These are phyloP conservation scores for Colius striatus DNA, from an alignment of 2,113 vertebrate genomes.

Conservation along the genomic window DNA sequence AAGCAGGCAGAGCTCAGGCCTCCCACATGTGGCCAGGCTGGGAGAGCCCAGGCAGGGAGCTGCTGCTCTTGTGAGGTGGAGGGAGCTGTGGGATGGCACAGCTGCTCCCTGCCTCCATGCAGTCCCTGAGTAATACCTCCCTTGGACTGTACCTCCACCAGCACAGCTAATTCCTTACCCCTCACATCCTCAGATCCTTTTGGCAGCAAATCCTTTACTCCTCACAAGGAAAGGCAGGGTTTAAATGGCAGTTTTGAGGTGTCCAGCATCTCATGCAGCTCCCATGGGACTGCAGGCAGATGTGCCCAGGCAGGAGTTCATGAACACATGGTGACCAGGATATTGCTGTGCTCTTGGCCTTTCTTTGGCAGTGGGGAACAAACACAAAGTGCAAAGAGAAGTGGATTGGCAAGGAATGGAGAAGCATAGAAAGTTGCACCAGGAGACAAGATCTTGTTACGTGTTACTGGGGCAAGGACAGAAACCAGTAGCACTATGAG, in stretches of 20 bases:
- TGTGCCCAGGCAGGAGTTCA: not conserved
- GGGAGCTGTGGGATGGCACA: not conserved
- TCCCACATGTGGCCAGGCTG: no score
- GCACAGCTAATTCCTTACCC: not conserved
- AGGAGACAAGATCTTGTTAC: not conserved
- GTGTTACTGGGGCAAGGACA: not conserved
- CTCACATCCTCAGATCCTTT: no score
- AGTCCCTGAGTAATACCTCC: not conserved
- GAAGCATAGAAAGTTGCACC: not conserved
- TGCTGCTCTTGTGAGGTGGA: not conserved
- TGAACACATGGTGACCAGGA: accelerated
- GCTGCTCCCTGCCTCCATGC: not conserved
- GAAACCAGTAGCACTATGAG: not conserved
- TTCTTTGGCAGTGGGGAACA: not conserved
- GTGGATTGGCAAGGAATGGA: not conserved
- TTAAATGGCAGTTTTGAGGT: not conserved
- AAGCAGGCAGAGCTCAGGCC: not conserved
- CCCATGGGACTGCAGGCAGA: not conserved
- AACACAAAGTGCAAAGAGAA: accelerated
- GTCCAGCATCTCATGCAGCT: not conserved
- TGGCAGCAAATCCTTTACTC: not conserved
- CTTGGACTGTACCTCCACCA: not conserved
- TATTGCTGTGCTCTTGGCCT: not conserved
- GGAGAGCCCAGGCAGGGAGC: not conserved
- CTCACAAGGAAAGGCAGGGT: not conserved